Percentiles rank a stretch among this genome's conserved stretches.
Conservation (phyloP, 2,113 vertebrate species). For the Pseudorectes ferrugineus region DNA sequence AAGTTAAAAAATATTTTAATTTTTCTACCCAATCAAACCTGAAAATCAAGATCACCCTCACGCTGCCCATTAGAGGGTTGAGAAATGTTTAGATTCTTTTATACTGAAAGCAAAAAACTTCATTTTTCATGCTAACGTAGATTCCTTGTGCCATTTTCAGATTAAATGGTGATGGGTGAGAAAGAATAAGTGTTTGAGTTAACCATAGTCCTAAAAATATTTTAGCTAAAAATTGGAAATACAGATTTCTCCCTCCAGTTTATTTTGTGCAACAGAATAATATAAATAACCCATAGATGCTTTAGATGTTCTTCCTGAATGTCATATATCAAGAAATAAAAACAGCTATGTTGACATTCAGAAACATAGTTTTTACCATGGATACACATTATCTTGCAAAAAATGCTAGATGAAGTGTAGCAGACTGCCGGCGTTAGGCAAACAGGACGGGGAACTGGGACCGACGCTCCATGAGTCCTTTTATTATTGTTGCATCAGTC, state of each 20-base stretch:
- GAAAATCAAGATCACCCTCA: background rate
- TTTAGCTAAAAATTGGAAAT: background rate
- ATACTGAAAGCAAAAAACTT: background rate
- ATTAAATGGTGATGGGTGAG: background rate
- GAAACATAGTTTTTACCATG: background rate
- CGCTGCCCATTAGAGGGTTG: background rate
- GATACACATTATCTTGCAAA: background rate
- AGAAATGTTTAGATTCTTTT: background rate
- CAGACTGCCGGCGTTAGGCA: too few species aligned
- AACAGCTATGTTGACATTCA: background rate
- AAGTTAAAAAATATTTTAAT: background rate
- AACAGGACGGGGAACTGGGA: too few species aligned
- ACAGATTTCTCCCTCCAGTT: background rate
- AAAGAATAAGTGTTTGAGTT: background rate
- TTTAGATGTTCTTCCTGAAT: background rate
- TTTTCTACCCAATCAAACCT: background rate
- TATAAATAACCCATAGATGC: background rate
- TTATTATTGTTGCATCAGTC: too few species aligned
- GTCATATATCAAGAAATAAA: background rate
- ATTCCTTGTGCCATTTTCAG: background rate
- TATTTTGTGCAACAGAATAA: background rate
- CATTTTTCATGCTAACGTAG: background rate
- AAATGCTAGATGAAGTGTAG: too few species aligned
- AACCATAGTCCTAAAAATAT: background rate
- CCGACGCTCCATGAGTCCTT: too few species aligned